Base-by-base conservation (phyloP, 2,797 vertebrate genomes). In the Chaenodraco wilsoni region DNA sequence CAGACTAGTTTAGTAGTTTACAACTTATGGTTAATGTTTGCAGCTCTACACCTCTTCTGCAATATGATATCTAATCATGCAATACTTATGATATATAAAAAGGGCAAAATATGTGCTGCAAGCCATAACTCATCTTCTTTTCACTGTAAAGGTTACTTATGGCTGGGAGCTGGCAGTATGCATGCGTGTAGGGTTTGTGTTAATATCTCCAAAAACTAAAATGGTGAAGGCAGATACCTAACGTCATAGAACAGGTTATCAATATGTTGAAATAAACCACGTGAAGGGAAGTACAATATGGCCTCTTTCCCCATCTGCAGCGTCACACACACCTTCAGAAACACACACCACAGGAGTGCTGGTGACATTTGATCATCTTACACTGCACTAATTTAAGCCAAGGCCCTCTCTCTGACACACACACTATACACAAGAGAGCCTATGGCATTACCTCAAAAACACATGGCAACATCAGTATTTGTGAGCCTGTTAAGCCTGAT, bases 381-480 rank as follows among this genome's bases (percentile, higher is more conserved):
- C 83, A 70, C 76, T 55, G 81, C 66, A 88, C 86, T 90, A 90
- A 90, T 88, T 91, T 92, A 88, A 88, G 86, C 77, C 81, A 58
- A 68, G 71, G 63, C n/a, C 4, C 78, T 4, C 37, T 4, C 67
- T 8, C 55, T 11, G 16, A 7, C 46, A 17, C 67, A 15, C 17
- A 37, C 33, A 37, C 33, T 37, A 7, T 37, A 37, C 8, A 37
- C 33, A 37, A 8, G 51, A 66, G 37, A 76, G 58, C 44, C 62
- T 33, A 41, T 72, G 79, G 75, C 68, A 44, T 13, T 59, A 50
- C 69, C 4, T 19, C 70, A 58, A 21, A 75, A 74, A 84, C 82
- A 82, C 58, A 82, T 72, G 76, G 75, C 46, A 40, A n/a, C 46
- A 56, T 68, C 68, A 64, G 65, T 5, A 16, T 19, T 43, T 5